Conservation (phyloP, 2,888 invertebrate species). For the Spodoptera littoralis region DNA sequence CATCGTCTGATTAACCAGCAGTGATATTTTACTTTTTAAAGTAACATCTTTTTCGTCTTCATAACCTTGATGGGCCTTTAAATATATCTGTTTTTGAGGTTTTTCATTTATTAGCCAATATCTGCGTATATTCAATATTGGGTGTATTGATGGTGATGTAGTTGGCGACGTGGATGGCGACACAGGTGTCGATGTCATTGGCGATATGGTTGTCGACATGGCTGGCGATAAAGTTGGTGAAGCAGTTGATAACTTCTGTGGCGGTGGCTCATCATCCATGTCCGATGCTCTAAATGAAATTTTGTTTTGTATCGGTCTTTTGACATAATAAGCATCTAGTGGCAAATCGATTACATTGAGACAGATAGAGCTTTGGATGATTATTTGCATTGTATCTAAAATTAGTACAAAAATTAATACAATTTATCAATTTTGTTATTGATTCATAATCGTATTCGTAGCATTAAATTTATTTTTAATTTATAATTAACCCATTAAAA, state of each 20-base stretch:
- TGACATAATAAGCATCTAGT: slow-evolving; percentile 7
- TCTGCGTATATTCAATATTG: slow-evolving; percentile 4
- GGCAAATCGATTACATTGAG: slow-evolving; percentile 62
- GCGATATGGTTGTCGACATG: no score
- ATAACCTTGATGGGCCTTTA: slow-evolving; percentile 4
- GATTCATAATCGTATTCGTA: no score
- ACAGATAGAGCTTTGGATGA: slow-evolving; percentile 52
- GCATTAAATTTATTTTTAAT: no score
- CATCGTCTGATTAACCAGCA: slow-evolving; percentile 73
- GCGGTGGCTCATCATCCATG: slow-evolving; percentile 15
- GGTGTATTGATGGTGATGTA: no score
- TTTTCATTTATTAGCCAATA: slow-evolving; percentile 6
- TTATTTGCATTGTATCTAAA: slow-evolving; percentile 54
- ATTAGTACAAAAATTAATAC: slow-evolving; percentile 6
- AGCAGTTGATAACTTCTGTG: slow-evolving; percentile 1
- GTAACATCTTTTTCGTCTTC: slow-evolving; percentile 64
- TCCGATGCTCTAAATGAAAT: slow-evolving; percentile 1
- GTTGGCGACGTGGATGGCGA: no score
- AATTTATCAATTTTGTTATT: no score
- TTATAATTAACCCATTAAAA: no score
- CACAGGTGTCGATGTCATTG: no score
- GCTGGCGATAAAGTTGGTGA: no score
- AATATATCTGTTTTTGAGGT: background rate
- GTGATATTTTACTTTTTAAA: slow-evolving; percentile 73
- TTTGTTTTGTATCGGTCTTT: slow-evolving; percentile 2